phyloP scores from a whole-genome alignment of 2,797 vertebrate species.

The Harpagifer antarcticus region DNA sequence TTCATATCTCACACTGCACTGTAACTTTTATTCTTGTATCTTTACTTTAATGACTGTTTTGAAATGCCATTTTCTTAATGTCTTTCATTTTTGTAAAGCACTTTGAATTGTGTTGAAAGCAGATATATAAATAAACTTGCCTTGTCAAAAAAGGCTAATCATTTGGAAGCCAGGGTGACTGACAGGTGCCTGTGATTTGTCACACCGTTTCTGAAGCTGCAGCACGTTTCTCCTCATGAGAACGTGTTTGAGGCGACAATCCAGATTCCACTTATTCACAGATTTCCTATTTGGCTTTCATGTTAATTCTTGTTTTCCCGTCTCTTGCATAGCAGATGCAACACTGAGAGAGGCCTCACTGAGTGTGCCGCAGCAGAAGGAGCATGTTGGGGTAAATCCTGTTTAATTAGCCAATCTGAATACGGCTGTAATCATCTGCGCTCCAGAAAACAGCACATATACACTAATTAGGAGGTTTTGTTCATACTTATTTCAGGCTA shows the following conservation, averaged over 20 bases:
- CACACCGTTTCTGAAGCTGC: no score
- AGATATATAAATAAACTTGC: no score
- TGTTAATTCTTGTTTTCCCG: slow-evolving; percentile 37
- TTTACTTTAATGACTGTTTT: no score
- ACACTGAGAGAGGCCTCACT: slow-evolving; percentile 23
- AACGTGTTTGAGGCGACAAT: neutral
- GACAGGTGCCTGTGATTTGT: no score
- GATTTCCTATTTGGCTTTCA: slow-evolving; percentile 13
- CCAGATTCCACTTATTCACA: slow-evolving; percentile 24
- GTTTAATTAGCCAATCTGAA: slow-evolving; percentile 66
- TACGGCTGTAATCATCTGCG: slow-evolving; percentile 46
- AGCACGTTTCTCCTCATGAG: no score
- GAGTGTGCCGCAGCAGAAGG: slow-evolving; percentile 43
- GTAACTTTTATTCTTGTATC: no score
- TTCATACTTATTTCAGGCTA: slow-evolving; percentile 42
- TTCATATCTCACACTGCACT: no score
- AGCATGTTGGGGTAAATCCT: slow-evolving; percentile 28
- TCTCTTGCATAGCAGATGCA: slow-evolving; percentile 37
- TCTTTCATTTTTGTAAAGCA: no score
- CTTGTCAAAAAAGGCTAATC: no score
- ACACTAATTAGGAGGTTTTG: slow-evolving; percentile 61
- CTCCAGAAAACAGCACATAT: slow-evolving; percentile 50
- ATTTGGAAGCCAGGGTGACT: no score
- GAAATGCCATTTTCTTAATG: no score
- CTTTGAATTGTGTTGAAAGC: no score